Conservation (phyloP, 2,113 vertebrate genomes). For the Empidonax traillii region DNA sequence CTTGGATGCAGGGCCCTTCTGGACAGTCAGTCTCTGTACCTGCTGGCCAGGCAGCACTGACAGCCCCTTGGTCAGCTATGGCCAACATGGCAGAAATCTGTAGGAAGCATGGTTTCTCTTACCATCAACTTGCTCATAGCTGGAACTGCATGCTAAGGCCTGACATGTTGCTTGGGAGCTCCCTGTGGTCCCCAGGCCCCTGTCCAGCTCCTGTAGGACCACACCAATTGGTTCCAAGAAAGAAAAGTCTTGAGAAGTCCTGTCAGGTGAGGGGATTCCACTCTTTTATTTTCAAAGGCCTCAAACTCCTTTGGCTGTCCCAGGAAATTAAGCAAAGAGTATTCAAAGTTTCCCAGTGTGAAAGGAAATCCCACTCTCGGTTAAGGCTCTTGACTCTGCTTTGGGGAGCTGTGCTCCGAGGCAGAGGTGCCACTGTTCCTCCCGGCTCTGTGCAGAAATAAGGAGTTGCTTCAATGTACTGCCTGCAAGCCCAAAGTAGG, state of each 20-base stretch:
- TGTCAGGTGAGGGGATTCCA: not conserved
- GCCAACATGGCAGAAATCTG: not conserved
- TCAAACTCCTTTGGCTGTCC: not conserved
- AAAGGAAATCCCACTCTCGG: not conserved
- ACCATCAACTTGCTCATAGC: not conserved
- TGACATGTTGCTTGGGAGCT: not conserved
- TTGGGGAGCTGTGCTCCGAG: not conserved
- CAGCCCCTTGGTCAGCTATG: not conserved
- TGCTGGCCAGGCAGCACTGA: not conserved
- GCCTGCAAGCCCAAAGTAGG: not conserved
- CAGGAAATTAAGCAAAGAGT: not conserved
- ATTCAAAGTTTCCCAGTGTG: fast-evolving
- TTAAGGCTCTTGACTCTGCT: not conserved
- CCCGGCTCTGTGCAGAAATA: not conserved
- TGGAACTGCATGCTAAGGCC: not conserved
- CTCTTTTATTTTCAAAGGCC: not conserved
- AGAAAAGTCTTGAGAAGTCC: not conserved
- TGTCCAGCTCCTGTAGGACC: not conserved
- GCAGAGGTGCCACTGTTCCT: not conserved
- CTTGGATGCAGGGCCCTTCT: not conserved
- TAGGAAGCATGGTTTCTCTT: not conserved
- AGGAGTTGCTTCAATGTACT: not conserved
- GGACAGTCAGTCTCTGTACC: not conserved
- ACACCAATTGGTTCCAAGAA: not conserved
- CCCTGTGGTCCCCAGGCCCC: not conserved